Conservation (phyloP, 2,797 vertebrate genomes). For the Acanthurus lineatus region DNA sequence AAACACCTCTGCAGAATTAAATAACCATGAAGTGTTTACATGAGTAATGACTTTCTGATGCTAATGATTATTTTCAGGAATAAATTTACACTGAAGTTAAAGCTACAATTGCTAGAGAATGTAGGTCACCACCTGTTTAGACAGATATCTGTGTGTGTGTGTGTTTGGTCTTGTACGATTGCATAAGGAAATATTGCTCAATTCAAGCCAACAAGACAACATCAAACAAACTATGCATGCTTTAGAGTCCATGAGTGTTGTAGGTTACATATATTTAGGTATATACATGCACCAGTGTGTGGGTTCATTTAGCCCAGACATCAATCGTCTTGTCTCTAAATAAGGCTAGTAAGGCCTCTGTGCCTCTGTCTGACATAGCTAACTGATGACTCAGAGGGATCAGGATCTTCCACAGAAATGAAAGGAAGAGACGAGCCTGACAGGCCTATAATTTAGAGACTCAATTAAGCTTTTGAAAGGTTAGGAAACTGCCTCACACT, state of each 20-base stretch:
- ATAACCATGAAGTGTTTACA: not conserved
- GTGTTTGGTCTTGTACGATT: conserved; percentile 19
- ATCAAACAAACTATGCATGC: conserved; percentile 36
- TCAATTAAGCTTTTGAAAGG: conserved; percentile 86
- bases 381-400: conserved; percentile 85
- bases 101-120: conserved; percentile 23
- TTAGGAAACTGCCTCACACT: conserved; percentile 75
- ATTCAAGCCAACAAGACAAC: conserved; percentile 13
- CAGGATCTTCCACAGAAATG: conserved; percentile 84
- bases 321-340: conserved; percentile 76
- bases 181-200: conserved; percentile 22
- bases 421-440: conserved; percentile 82
- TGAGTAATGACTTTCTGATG: not conserved
- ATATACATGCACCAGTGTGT: conserved; percentile 45
- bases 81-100: not conserved
- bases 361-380: conserved; percentile 80
- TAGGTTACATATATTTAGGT: conserved; percentile 41
- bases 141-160: conserved; percentile 15
- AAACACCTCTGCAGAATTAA: conserved; percentile 1
- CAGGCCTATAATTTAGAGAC: conserved; percentile 88
- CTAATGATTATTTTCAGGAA: conserved; percentile 23
- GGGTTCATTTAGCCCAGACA: conserved; percentile 66
- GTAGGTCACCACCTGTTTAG: conserved; percentile 29
- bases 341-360: conserved; percentile 71
- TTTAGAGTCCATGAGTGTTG: conserved; percentile 19